Evolutionary conservation across 2,113 vertebrate species (phyloP), one percentile per base, ranked within the genome.

Genomic region (Sceloporus undulatus): DNA sequence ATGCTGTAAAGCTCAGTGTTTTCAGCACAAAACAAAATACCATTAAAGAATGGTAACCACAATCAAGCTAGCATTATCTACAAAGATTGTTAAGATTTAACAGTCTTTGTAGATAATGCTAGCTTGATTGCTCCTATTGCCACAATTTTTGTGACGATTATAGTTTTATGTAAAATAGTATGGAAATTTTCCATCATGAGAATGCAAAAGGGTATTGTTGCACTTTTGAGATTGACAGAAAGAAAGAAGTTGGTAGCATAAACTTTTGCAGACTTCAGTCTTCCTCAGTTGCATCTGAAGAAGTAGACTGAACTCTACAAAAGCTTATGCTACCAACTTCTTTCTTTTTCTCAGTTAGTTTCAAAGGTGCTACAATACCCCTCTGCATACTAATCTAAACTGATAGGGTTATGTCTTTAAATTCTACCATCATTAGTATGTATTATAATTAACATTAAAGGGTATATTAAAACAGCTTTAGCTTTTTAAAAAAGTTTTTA

Each of bases 391-490:
- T 48, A 48, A 48, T 7, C 48, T 48, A 48, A 48, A 48, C 48
- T 48, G 7, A 48, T 48, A 7, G 48, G 5, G 48, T 7, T 48
- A 48, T 48, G 48, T 48, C 48, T 48, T 48, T 48, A 7, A 34
- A 9, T 40, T 79, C 56, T 85, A 86, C 78, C 71, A 38, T 59
- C 78, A 48, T 38, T 8, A 38, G 21, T 40, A 85, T 5, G 75
- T 66, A 18, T 21, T 88, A 3, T 3, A 48, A 40, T 59, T 52
- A 66, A 76, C 85, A 82, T 29, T 29, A 29, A 75, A 14, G 62
- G 9, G 42, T n/a, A 65, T 66, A 79, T 27, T 85, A 90, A 85
- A 40, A 62, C 14, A 81, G 68, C 68, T 90, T 90, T 27, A 62
- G 54, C 40, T 29, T 71, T 27, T 29, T 29, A 81, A 74, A 81